phyloP scores from a whole-genome alignment of 1,140 invertebrate genomes.

The Ooceraea biroi region DNA sequence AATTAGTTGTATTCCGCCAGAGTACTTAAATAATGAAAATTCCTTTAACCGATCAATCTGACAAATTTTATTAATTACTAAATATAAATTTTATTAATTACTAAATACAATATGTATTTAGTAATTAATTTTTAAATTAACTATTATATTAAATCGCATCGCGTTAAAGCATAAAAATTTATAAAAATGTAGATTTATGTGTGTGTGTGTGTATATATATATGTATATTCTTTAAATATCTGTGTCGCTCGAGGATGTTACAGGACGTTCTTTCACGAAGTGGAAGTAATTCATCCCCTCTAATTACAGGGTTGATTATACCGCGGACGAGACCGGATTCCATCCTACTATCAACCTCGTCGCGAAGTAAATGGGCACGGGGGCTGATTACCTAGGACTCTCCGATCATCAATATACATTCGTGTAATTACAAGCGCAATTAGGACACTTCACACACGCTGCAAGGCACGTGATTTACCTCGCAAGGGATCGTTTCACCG shows the following conservation, averaged over 20 bases:
- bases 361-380: conserved; percentile 67
- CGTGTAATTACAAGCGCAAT: conserved; percentile 55
- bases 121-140: too few relatives aligned
- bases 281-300: background rate
- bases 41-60: too few relatives aligned
- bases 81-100: too few relatives aligned
- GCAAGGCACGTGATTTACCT: conserved; percentile 58
- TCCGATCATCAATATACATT: conserved; percentile 27
- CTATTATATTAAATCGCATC: too few relatives aligned
- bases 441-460: conserved; percentile 51
- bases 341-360: conserved; percentile 82
- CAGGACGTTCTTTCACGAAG: background rate
- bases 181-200: too few relatives aligned
- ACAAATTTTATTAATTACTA: too few relatives aligned
- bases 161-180: too few relatives aligned
- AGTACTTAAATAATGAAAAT: too few relatives aligned
- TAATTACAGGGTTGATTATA: conserved; percentile 81
- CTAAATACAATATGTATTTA: too few relatives aligned
- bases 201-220: too few relatives aligned
- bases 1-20: too few relatives aligned
- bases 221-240: background rate
- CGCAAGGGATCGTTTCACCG: background rate
- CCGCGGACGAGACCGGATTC: conserved; percentile 83
- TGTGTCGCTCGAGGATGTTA: background rate
- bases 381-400: conserved; percentile 60